Evolutionary conservation across 2,797 vertebrate genomes (phyloP).

Genomic region (Ataeniobius toweri): DNA sequence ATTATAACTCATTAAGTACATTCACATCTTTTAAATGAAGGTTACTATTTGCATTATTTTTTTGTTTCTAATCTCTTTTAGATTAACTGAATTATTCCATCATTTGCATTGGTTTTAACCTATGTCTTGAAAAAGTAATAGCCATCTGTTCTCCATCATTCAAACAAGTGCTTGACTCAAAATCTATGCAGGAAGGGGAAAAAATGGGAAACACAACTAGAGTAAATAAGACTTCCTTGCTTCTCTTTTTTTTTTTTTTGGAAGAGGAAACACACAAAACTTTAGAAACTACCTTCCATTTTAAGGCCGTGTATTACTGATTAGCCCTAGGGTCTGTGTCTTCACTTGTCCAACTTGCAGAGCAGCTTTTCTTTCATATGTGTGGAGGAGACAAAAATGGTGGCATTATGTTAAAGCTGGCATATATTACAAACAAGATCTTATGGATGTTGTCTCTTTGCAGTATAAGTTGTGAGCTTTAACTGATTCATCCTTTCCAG

Average conservation of each 20-base stretch:
- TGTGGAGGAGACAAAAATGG: background rate
- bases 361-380: slow-evolving; percentile 28
- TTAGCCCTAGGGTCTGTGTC: slow-evolving; percentile 36
- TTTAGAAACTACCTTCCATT: background rate
- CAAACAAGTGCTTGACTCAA: background rate
- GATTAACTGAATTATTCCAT: background rate
- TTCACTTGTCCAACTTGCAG: slow-evolving; percentile 44
- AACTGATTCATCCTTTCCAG: background rate
- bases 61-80: background rate
- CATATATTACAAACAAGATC: background rate
- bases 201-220: background rate
- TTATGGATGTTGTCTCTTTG: background rate
- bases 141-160: slow-evolving; percentile 4
- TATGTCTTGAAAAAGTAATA: background rate
- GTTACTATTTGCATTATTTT: background rate
- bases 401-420: slow-evolving; percentile 2
- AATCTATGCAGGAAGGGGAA: background rate
- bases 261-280: background rate
- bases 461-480: background rate
- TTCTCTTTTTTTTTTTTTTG: background rate
- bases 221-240: background rate
- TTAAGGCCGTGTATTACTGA: slow-evolving; percentile 7
- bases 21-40: background rate
- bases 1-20: background rate
- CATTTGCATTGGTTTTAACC: background rate